Base-by-base conservation (phyloP, 1,140 invertebrate species). In the Lepidurus couesii region DNA sequence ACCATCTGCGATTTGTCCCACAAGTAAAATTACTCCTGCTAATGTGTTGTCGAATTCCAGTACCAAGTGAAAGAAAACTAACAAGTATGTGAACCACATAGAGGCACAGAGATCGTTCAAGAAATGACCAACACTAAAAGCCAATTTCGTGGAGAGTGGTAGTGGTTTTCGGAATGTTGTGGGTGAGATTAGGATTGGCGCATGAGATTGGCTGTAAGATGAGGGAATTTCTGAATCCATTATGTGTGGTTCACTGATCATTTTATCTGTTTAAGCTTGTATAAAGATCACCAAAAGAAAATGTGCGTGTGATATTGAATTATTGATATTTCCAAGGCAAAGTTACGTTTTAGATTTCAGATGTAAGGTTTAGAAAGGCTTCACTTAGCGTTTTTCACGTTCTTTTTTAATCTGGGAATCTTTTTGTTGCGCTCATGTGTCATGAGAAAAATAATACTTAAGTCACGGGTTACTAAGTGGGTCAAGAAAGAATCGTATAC, bases 11-110 rank as follows among this genome's bases (percentile, higher is more conserved):
- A 97, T 83, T 87, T 97, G 95, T 11, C 95, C 95, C 79, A 95
- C 88, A 11, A 97, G 86, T 83, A 98, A 87, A 78, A 97, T 84
- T 74, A 90, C 85, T 43, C 96, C 96, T 3, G 96, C 90, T 82
- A 91, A 86, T 11, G 86, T 86, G 81, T 91, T 90, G 83, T 88
- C 88, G 84, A 98, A 94, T 81, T 89, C 86, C 44, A 95, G 85
- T 3, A 98, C 93, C 82, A 93, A 88, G 84, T 97, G 92, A 83
- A 97, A 92, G 86, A 91, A 98, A 24, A 98, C 90, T 81, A 98
- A 87, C n/a, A 97, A 87, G 86, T 98, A 99, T 0, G 94, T 95
- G 84, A 98, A 99, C 97, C 97, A 98, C 89, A 98, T 94, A 75
- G 94, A 94, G 45, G 96, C 94, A 87, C 95, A 97, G 7, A 98